phyloP scores from a whole-genome alignment of 2,113 vertebrate genomes.

The Xiphias gladius region DNA sequence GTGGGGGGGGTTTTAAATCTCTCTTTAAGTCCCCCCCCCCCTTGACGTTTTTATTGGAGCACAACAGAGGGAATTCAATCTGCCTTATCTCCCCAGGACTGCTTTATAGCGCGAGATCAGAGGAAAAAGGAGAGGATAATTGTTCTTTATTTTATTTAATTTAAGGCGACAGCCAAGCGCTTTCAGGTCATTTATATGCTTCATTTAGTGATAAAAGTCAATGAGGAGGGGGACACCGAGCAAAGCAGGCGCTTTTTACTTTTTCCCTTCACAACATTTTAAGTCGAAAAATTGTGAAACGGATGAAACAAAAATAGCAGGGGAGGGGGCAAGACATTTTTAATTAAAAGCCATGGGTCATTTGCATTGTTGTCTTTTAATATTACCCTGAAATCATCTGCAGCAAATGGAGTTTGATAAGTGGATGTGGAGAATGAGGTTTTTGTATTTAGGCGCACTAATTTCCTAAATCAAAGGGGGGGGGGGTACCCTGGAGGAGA shows the following conservation, averaged over 20 bases:
- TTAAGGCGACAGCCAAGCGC: conserved; percentile 89
- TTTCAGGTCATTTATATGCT: conserved; percentile 94
- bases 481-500: conserved; percentile 16
- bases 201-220: conserved; percentile 93
- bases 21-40: conserved; percentile 67
- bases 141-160: conserved; percentile 93
- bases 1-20: conserved; percentile 76
- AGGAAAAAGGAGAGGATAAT: conserved; percentile 87
- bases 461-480: conserved; percentile 63
- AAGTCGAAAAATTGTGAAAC: conserved; percentile 67
- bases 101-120: conserved; percentile 90
- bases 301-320: conserved; percentile 67
- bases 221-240: conserved; percentile 74
- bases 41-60: conserved; percentile 84
- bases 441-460: conserved; percentile 62
- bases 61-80: conserved; percentile 87
- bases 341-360: conserved; percentile 85
- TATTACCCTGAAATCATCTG: conserved; percentile 77
- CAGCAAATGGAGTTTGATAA: conserved; percentile 70
- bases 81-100: conserved; percentile 89
- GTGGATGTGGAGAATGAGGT: conserved; percentile 68
- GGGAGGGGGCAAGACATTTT: conserved; percentile 65
- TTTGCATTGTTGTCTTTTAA: conserved; percentile 83
- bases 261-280: conserved; percentile 78
- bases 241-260: conserved; percentile 71